Conservation (phyloP, 2,113 vertebrate species). For the Martes martes region DNA sequence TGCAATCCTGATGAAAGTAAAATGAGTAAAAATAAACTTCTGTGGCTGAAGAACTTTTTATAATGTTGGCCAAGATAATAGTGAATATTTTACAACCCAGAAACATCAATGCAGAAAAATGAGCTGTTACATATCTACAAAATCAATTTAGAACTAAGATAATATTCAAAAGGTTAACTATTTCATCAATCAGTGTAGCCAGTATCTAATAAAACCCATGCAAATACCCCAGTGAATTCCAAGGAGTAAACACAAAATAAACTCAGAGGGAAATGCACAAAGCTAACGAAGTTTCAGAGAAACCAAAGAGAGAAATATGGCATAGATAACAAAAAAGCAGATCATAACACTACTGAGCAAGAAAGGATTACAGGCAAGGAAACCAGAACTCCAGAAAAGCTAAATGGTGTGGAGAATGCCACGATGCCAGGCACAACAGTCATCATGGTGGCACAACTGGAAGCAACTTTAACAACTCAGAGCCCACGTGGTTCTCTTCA, state of each 20-base stretch:
- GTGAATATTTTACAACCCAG: not conserved
- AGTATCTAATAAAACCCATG: not conserved
- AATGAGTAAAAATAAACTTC: not conserved
- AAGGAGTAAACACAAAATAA: not conserved
- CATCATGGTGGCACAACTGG: not conserved
- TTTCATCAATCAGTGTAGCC: not conserved
- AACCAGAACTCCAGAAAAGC: not conserved
- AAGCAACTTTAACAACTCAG: not conserved
- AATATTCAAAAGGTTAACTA: not conserved
- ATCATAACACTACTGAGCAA: not conserved
- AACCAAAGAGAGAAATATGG: not conserved
- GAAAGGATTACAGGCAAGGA: not conserved
- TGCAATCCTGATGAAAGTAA: not conserved
- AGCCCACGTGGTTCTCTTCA: not conserved
- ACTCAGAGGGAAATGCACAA: not conserved
- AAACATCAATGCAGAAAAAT: not conserved
- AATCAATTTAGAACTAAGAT: not conserved
- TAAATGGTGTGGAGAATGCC: not conserved
- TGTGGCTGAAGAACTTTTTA: not conserved
- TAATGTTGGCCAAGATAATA: not conserved
- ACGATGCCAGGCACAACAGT: not conserved
- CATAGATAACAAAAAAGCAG: not conserved
- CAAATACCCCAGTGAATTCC: slow-evolving; percentile 14
- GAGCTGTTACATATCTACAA: not conserved
- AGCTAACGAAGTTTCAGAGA: not conserved